Base-by-base conservation (phyloP, 1,140 invertebrate species). In the Hylaeus volcanicus region DNA sequence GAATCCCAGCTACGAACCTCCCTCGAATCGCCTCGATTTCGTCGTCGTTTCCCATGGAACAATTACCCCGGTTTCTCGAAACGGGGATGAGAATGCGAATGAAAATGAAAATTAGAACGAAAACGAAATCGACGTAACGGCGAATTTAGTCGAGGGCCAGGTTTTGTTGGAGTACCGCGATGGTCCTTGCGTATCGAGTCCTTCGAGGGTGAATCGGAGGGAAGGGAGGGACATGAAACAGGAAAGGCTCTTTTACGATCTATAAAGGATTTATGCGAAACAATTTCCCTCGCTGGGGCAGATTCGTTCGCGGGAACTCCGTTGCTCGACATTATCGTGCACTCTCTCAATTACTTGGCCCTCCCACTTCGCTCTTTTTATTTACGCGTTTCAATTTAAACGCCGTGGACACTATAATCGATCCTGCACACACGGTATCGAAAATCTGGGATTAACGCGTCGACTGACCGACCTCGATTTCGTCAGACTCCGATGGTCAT, bases 201-300 rank as follows among this genome's bases (percentile, higher is more conserved):
- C 26, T 26, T 26, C 26, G 26, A 61, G 51, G 48, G 12, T 45
- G 55, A 56, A 41, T 45, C 39, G 45, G 15, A 51, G 9, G 2
- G 26, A 56, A 4, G 2, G 39, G 60, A 60, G 61, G 70, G 64
- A 66, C 58, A 26, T 3, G 11, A 55, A 70, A 37, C 68, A 45
- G 11, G 61, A 79, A n/a, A 85, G 79, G 64, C 60, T 71, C 81
- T 89, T 90, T 90, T 90, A 89, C 82, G 89, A 86, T 88, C 83
- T 86, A 92, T 91, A 88, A 89, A 91, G 79, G 82, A 91, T 92
- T 91, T 91, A 90, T 84, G 88, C 82, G 88, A 85, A 90, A 92
- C 90, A 91, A 91, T 91, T 90, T 90, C 76, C 80, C 5, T 70
- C 85, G 63, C 55, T 74, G 37, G 70, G 75, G 76, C 26, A 69